Evolutionary conservation across 2,797 vertebrate species (phyloP).

Genomic region (Pelodytes ibericus): DNA sequence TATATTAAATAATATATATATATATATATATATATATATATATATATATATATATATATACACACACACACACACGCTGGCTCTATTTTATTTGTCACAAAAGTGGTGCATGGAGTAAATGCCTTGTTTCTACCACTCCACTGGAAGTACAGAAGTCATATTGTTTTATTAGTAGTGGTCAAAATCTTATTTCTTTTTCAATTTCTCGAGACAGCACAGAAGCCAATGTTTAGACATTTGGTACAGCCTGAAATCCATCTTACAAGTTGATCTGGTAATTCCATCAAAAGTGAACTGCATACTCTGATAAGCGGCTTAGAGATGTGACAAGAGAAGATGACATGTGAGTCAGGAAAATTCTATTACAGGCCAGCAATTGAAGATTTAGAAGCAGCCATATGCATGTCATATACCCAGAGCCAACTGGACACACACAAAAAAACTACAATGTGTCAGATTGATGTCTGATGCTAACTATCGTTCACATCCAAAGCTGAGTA

Average conservation of each 20-base stretch:
- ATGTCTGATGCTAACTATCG: constrained; percentile 14
- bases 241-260: constrained; percentile 50
- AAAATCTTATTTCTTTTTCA: constrained; percentile 5
- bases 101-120: background rate
- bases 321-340: constrained; percentile 55
- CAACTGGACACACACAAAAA: constrained; percentile 50
- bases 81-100: too few species aligned
- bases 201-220: constrained; percentile 23
- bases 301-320: constrained; percentile 55
- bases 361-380: constrained; percentile 49
- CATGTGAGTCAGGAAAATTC: constrained; percentile 52
- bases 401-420: constrained; percentile 41
- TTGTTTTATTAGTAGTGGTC: background rate
- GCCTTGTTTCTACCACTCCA: background rate
- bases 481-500: constrained; percentile 7
- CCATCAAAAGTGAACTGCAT: constrained; percentile 55
- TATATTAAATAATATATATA: too few species aligned
- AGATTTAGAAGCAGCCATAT: constrained; percentile 48
- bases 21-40: too few species aligned
- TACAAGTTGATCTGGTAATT: constrained; percentile 57
- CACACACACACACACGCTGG: too few species aligned
- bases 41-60: too few species aligned
- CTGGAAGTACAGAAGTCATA: background rate
- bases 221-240: constrained; percentile 38
- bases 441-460: constrained; percentile 41